These are phyloP conservation scores for Benthosema pterotum DNA, from an alignment of 2,797 vertebrate genomes.

Conservation along the genomic window DNA sequence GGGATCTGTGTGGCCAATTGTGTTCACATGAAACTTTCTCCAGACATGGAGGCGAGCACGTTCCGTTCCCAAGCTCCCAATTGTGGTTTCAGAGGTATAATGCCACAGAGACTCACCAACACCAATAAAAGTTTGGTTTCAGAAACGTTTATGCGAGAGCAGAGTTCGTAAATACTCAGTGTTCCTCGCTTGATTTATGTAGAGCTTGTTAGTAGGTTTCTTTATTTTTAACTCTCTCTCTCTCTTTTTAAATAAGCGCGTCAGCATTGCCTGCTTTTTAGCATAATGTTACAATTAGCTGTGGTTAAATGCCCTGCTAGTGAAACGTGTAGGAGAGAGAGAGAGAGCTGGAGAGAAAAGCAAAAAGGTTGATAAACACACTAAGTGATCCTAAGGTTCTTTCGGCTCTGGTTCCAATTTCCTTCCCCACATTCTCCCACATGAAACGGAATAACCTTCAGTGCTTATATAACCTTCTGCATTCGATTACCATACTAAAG, in stretches of 20 bases:
- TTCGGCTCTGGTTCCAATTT: slow-evolving; percentile 73
- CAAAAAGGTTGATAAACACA: slow-evolving; percentile 72
- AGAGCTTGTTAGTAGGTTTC: slow-evolving; percentile 23
- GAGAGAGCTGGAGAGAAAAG: slow-evolving; percentile 59
- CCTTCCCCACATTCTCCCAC: slow-evolving; percentile 61
- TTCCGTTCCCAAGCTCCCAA: slow-evolving; percentile 40
- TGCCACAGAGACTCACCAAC: slow-evolving; percentile 41
- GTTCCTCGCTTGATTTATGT: slow-evolving; percentile 64
- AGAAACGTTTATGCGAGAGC: slow-evolving; percentile 44
- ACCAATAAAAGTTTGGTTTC: slow-evolving; percentile 50
- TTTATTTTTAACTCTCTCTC: slow-evolving; percentile 43
- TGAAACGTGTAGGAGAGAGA: slow-evolving; percentile 48
- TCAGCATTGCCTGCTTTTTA: slow-evolving; percentile 43
- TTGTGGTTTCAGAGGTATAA: slow-evolving; percentile 63
- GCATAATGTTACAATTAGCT: slow-evolving; percentile 65
- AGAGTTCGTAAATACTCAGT: slow-evolving; percentile 46
- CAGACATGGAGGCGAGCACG: slow-evolving; percentile 40
- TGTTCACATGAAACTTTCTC: slow-evolving; percentile 27
- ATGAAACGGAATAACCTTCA: slow-evolving; percentile 77
- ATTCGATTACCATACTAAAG: slow-evolving; percentile 79
- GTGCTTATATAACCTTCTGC: slow-evolving; percentile 79
- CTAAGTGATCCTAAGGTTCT: slow-evolving; percentile 64
- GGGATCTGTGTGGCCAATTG: slow-evolving; percentile 32
- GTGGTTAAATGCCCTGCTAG: slow-evolving; percentile 46
- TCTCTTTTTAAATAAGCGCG: slow-evolving; percentile 35